A percentile compares a stretch with the other conserved stretches of the same genome.
Conservation (phyloP, 2,797 vertebrate species). For the Bufotes viridis region DNA sequence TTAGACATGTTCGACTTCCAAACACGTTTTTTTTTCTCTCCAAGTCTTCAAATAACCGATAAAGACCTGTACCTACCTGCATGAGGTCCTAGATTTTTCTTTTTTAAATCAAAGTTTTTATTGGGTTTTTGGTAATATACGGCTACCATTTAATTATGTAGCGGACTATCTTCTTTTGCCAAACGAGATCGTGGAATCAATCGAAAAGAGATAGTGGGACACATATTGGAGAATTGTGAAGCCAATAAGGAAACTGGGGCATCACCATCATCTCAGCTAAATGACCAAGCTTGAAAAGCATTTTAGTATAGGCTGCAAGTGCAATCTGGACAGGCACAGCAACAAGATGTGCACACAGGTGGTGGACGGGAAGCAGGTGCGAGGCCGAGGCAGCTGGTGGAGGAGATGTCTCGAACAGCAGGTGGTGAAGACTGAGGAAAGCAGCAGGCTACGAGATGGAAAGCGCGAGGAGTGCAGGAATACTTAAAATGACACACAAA, state of each 20-base stretch:
- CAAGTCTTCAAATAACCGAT: background rate
- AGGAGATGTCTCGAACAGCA: background rate
- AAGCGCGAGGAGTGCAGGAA: background rate
- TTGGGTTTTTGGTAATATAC: no score
- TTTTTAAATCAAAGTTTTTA: no score
- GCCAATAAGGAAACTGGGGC: no score
- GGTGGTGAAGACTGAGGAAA: constrained; percentile 1
- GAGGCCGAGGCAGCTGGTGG: background rate
- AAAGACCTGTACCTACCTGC: no score
- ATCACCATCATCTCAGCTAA: background rate
- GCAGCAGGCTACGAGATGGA: background rate
- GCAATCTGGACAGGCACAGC: background rate
- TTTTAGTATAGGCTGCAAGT: constrained; percentile 2
- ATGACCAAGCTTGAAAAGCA: background rate
- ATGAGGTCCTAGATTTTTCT: no score
- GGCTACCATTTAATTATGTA: no score
- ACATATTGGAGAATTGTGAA: no score
- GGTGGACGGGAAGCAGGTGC: background rate
- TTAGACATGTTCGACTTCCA: background rate
- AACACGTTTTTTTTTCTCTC: background rate
- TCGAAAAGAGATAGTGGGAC: no score
- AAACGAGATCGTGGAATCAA: no score
- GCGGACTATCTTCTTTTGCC: no score
- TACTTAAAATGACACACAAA: background rate
- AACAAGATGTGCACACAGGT: constrained; percentile 8